Percentiles rank a stretch among this genome's conserved stretches.
These are phyloP conservation scores for Brachystomella parvula DNA, from an alignment of 1,140 invertebrate genomes.

Conservation along the genomic window DNA sequence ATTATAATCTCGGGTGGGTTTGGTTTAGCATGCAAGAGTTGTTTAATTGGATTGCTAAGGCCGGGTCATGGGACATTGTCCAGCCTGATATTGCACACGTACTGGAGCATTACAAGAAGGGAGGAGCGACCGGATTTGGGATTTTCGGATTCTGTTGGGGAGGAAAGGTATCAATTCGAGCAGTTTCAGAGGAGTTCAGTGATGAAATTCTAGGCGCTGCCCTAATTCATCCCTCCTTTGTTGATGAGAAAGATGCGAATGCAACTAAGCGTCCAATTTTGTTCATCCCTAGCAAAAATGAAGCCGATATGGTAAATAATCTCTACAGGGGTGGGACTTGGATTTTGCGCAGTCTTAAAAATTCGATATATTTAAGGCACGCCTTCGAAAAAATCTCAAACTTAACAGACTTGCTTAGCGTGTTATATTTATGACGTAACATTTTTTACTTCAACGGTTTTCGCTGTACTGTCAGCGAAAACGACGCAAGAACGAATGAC, in stretches of 20 bases:
- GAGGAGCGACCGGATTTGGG: conserved; percentile 18
- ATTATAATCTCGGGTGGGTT: neutral
- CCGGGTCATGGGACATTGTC: conserved; percentile 16
- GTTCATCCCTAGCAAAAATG: conserved; percentile 22
- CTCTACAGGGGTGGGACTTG: too few species aligned
- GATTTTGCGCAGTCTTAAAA: too few species aligned
- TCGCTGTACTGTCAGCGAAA: too few species aligned
- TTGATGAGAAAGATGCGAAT: conserved; percentile 10
- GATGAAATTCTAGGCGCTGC: conserved; percentile 10
- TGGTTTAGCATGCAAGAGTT: conserved; percentile 10
- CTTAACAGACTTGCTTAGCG: too few species aligned
- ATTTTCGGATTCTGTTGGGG: conserved; percentile 36
- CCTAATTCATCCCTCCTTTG: conserved; percentile 25
- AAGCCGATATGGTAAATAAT: conserved; percentile 32
- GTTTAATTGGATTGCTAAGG: conserved; percentile 1
- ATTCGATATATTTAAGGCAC: too few species aligned
- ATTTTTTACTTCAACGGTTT: too few species aligned
- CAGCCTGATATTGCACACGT: conserved; percentile 8
- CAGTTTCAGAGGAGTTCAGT: neutral
- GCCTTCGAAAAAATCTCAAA: too few species aligned
- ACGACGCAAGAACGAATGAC: too few species aligned
- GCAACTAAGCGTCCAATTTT: conserved; percentile 25
- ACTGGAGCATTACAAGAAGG: conserved; percentile 16
- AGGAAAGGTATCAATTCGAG: conserved; percentile 23
- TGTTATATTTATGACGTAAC: too few species aligned